A percentile compares a stretch with the other conserved stretches of the same genome.
phyloP scores from a whole-genome alignment of 2,797 vertebrate genomes.

The Myotis myotis region DNA sequence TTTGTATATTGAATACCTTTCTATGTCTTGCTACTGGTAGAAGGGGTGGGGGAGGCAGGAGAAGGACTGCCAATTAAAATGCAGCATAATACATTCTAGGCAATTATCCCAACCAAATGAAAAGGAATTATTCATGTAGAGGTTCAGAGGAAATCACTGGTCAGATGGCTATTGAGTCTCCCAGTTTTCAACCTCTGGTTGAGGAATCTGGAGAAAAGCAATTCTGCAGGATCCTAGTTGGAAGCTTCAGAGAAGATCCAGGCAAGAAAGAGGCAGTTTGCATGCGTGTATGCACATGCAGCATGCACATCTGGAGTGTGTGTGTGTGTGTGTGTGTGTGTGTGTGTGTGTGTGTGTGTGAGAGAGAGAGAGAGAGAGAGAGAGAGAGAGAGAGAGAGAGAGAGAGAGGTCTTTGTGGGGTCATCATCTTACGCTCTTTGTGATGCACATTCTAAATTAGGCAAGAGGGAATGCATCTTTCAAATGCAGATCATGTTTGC shows the following conservation, averaged over 20 bases:
- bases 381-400: background rate
- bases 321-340: background rate
- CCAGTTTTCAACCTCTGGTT: background rate
- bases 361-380: background rate
- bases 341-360: background rate
- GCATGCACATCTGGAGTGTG: background rate
- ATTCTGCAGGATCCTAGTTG: slow-evolving; percentile 65
- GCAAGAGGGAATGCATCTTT: slow-evolving; percentile 87
- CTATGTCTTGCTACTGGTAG: background rate
- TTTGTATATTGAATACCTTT: background rate
- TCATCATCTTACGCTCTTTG: slow-evolving; percentile 87
- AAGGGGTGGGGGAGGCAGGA: background rate
- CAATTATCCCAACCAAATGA: slow-evolving; percentile 71
- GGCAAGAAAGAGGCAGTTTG: slow-evolving; percentile 68
- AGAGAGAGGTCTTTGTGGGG: slow-evolving; percentile 77
- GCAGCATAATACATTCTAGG: slow-evolving; percentile 67
- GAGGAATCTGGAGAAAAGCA: slow-evolving; percentile 19
- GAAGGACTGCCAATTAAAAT: slow-evolving; percentile 51
- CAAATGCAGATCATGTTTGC: slow-evolving; percentile 92
- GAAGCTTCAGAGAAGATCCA: slow-evolving; percentile 64
- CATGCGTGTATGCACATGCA: slow-evolving; percentile 59
- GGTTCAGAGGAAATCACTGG: slow-evolving; percentile 36
- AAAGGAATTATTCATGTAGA: slow-evolving; percentile 61
- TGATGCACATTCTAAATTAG: slow-evolving; percentile 89
- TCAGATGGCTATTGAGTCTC: slow-evolving; percentile 21